Conservation (phyloP, 2,888 invertebrate genomes). For the Eumerus sabulonum region DNA sequence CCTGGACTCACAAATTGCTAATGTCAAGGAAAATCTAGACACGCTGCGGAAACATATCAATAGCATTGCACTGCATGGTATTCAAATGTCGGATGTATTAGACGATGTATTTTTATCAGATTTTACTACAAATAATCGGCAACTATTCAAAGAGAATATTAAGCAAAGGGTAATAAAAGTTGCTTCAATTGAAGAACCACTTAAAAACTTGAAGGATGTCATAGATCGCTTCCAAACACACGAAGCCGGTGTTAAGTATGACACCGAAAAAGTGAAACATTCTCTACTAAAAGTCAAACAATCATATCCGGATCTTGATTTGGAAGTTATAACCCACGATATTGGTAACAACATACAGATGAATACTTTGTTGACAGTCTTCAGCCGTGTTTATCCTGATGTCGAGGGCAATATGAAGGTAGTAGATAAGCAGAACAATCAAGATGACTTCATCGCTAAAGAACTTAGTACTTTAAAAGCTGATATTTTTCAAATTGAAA, state of each 20-base stretch:
- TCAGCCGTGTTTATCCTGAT: constrained; percentile 72
- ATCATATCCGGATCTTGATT: constrained; percentile 63
- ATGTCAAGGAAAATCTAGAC: constrained; percentile 68
- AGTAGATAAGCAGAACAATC: constrained; percentile 72
- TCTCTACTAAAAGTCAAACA: constrained; percentile 70
- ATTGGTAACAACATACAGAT: constrained; percentile 65
- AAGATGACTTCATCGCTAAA: constrained; percentile 71
- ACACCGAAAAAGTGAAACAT: constrained; percentile 71
- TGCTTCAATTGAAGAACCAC: constrained; percentile 68
- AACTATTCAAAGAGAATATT: constrained; percentile 66
- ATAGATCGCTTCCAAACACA: constrained; percentile 74
- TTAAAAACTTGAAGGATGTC: constrained; percentile 70
- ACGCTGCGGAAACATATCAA: constrained; percentile 64
- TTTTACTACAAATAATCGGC: constrained; percentile 70
- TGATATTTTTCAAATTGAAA: constrained; percentile 73
- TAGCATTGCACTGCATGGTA: constrained; percentile 68
- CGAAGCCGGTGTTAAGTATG: constrained; percentile 71
- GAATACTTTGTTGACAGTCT: constrained; percentile 71
- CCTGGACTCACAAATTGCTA: constrained; percentile 69
- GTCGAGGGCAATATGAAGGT: constrained; percentile 72
- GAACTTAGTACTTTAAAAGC: constrained; percentile 71
- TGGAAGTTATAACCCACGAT: constrained; percentile 21
- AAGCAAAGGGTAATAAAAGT: constrained; percentile 58
- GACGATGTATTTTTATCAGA: constrained; percentile 70
- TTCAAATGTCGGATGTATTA: constrained; percentile 57